Conservation (phyloP, 2,888 invertebrate genomes). For the Leptinotarsa rubiginosa region DNA sequence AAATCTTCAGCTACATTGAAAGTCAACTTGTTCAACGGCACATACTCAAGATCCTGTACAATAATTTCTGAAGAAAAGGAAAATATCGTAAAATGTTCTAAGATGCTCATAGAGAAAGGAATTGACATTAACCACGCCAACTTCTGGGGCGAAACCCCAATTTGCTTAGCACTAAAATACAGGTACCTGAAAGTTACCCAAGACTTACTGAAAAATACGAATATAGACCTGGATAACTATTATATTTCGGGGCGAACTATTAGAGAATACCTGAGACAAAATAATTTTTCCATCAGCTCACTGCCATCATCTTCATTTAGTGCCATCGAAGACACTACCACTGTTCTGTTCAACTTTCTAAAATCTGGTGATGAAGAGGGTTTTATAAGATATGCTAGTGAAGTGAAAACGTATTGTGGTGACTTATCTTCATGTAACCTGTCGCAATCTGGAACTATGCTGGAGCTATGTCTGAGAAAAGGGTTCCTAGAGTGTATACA, state of each 20-base stretch:
- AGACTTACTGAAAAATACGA: slow-evolving; percentile 37
- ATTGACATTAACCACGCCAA: slow-evolving; percentile 53
- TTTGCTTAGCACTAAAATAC: slow-evolving; percentile 51
- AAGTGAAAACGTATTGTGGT: slow-evolving; percentile 45
- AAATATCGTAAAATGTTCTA: slow-evolving; percentile 45
- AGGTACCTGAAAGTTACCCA: slow-evolving; percentile 35
- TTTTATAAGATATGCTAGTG: slow-evolving; percentile 49
- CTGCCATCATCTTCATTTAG: slow-evolving; percentile 26
- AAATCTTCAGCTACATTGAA: slow-evolving; percentile 41
- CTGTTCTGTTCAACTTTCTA: slow-evolving; percentile 47
- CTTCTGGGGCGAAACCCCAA: slow-evolving; percentile 53
- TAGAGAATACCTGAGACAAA: slow-evolving; percentile 46
- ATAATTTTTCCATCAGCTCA: slow-evolving; percentile 37
- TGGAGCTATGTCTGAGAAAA: slow-evolving; percentile 52
- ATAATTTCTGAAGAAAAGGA: slow-evolving; percentile 47
- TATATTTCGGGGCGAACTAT: slow-evolving; percentile 45
- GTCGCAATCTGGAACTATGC: slow-evolving; percentile 44
- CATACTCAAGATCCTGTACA: slow-evolving; percentile 43
- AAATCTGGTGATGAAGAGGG: slow-evolving; percentile 50
- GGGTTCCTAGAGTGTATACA: slow-evolving; percentile 45
- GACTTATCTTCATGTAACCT: not conserved
- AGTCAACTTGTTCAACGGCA: slow-evolving; percentile 35
- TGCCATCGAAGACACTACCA: slow-evolving; percentile 39
- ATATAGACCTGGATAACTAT: slow-evolving; percentile 49
- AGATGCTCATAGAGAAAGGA: slow-evolving; percentile 46